phyloP scores from a whole-genome alignment of 2,888 invertebrate genomes.

The Coleophora deauratella region DNA sequence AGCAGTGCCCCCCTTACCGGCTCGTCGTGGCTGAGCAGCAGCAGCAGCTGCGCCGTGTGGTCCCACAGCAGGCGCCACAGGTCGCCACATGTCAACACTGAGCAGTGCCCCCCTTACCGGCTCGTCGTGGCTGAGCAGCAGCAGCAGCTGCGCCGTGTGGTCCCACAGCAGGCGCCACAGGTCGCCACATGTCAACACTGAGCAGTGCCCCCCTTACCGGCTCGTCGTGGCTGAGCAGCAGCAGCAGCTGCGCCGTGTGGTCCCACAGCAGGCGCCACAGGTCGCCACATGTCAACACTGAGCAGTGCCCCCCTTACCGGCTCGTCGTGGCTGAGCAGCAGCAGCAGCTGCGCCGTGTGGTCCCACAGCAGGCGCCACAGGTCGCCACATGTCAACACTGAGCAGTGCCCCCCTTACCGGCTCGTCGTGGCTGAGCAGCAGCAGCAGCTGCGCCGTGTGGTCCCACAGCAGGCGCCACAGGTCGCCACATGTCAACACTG shows the following conservation, averaged over 20 bases:
- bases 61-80: slow-evolving; percentile 94
- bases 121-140: not conserved
- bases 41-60: slow-evolving; percentile 35
- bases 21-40: slow-evolving; percentile 26
- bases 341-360: slow-evolving; percentile 75
- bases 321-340: not conserved
- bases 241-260: slow-evolving; percentile 35
- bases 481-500: not conserved
- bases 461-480: no score
- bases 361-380: slow-evolving; percentile 97
- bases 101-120: not conserved
- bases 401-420: not conserved
- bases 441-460: no score
- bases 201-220: not conserved
- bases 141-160: slow-evolving; percentile 35
- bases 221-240: not conserved
- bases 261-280: slow-evolving; percentile 94
- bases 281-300: slow-evolving; percentile 52
- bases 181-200: slow-evolving; percentile 54
- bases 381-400: slow-evolving; percentile 54
- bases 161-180: slow-evolving; percentile 94
- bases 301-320: not conserved
- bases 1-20: not conserved
- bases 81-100: slow-evolving; percentile 54
- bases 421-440: not conserved